Evolutionary conservation across 2,113 vertebrate species (phyloP), one percentile per base, ranked within the genome.

Genomic region (Verasper variegatus): DNA sequence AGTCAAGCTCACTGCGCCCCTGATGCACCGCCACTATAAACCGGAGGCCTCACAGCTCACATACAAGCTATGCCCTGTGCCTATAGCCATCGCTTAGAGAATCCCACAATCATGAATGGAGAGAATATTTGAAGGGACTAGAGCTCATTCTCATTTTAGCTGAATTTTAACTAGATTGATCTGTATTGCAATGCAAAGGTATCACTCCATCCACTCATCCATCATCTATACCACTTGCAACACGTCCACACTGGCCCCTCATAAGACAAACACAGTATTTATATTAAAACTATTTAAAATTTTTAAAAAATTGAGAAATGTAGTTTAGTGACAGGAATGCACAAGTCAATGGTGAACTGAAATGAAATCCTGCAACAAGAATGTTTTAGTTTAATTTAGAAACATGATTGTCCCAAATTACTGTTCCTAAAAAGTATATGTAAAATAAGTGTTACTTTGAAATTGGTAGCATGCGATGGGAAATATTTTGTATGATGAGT

Each of bases 11-110:
- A 83, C 58, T 71, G 69, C 15, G 5, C 21, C 70, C 37, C 70
- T 78, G 76, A 88, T 80, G 75, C 60, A 54, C 76, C 51, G 54
- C 83, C 63, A 61, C 74, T 66, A 59, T 31, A 60, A 73, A 78
- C 57, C 26, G 54, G 31, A 68, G 21, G n/a, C 67, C 47, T 56
- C 49, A 26, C 52, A 52, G 63, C 40, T 23, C 35, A 54, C 56
- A 35, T 40, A 27, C 64, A 23, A 17, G 62, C 66, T 52, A 51
- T 51, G 47, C 31, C 31, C 31, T 31, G 31, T 31, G 31, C 31
- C 31, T 31, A 31, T 31, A 31, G 31, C 31, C 31, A 31, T 31
- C 31, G 31, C 31, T 31, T 31, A 7, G 31, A 31, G 31, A 31
- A 31, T 31, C 31, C 31, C 31, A 7, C 6, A 15, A 51, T 20